These are phyloP conservation scores for Sus scrofa DNA, from an alignment of 2,113 vertebrate genomes.

Conservation along the genomic window T2T-Sscrofa CM000812.6:203250001-203250500, in stretches of 20 bases:
- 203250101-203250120: neutral
- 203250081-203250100: neutral
- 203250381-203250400: neutral
- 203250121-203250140: neutral
- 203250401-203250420: neutral
- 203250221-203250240: fast-evolving
- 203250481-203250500: neutral
- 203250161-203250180: neutral
- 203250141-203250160: neutral
- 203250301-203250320: neutral
- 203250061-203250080: neutral
- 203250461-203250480: neutral
- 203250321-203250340: neutral
- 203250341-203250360: neutral
- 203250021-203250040: neutral
- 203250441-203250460: neutral
- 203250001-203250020: neutral
- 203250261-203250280: no score
- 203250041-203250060: neutral
- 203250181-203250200: neutral
- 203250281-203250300: fast-evolving
- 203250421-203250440: neutral
- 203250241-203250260: neutral
- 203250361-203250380: neutral
- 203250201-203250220: neutral